phyloP scores from a whole-genome alignment of 2,113 vertebrate genomes.

The Tachysurus fulvidraco region DNA sequence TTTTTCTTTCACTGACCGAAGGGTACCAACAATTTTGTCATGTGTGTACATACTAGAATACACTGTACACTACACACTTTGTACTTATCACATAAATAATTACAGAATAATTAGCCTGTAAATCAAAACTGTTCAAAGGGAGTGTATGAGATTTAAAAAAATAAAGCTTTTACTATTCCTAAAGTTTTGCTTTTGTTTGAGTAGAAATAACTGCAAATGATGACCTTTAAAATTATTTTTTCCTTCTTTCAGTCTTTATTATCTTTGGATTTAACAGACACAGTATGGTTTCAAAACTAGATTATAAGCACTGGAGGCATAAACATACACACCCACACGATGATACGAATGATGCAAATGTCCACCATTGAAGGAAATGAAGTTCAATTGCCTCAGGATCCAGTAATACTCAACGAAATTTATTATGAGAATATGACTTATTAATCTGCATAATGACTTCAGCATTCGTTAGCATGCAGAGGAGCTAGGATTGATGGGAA shows the following conservation, averaged over 20 bases:
- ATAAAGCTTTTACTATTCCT: background rate
- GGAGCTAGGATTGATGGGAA: constrained; percentile 72
- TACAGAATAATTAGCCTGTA: background rate
- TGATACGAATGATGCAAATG: constrained; percentile 19
- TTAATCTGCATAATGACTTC: constrained; percentile 78
- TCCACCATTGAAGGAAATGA: constrained; percentile 29
- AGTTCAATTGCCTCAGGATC: constrained; percentile 28
- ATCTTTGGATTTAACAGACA: background rate
- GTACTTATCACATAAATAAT: background rate
- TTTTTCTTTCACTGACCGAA: too few species aligned
- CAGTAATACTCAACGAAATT: constrained; percentile 68
- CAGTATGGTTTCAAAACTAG: constrained; percentile 27
- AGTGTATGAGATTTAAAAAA: background rate
- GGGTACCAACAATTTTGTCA: too few species aligned
- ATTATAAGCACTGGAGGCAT: constrained; percentile 18
- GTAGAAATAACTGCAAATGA: background rate
- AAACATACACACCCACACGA: constrained; percentile 20
- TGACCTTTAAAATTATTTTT: background rate
- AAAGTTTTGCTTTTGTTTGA: background rate
- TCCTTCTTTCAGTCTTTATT: background rate
- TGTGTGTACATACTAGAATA: background rate
- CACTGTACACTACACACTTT: too few species aligned
- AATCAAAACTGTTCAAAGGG: background rate
- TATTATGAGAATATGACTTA: constrained; percentile 75
- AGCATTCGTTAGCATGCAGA: constrained; percentile 68